These are phyloP conservation scores for Gambusia affinis DNA, from an alignment of 2,113 vertebrate genomes.

Conservation along the genomic window DNA sequence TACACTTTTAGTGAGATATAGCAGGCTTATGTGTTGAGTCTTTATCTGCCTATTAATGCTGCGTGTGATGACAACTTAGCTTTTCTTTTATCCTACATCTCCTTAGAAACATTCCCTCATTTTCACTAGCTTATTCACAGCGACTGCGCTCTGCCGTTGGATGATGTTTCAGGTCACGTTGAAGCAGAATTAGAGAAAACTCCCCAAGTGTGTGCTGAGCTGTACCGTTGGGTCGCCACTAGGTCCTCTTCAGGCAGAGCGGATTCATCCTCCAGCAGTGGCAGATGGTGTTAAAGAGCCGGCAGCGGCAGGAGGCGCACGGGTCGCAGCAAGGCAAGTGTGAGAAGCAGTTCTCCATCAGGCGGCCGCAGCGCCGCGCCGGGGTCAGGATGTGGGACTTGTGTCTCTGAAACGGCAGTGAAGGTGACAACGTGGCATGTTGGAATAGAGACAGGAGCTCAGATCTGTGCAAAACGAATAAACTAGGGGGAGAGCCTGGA, in stretches of 20 bases:
- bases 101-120: no score
- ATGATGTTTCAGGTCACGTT: not conserved
- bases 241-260: conserved; percentile 68
- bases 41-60: no score
- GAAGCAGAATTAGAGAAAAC: not conserved
- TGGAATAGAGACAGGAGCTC: no score
- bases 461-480: no score
- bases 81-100: no score
- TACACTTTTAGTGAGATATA: no score
- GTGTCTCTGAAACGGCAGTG: conserved; percentile 49
- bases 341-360: conserved; percentile 75
- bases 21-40: no score
- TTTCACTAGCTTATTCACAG: no score
- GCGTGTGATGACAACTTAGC: no score
- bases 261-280: conserved; percentile 78
- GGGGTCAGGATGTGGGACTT: conserved; percentile 31
- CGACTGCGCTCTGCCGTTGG: no score
- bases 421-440: not conserved
- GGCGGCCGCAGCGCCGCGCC: conserved; percentile 61
- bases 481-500: no score
- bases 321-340: conserved; percentile 75
- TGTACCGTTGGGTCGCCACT: conserved; percentile 28
- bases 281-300: conserved; percentile 83
- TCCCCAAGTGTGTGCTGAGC: not conserved
- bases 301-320: conserved; percentile 80